A percentile compares a stretch with the other conserved stretches of the same genome.
These are phyloP conservation scores for Carcharodon carcharias DNA, from an alignment of 2,797 vertebrate genomes.

Conservation along the genomic window DNA sequence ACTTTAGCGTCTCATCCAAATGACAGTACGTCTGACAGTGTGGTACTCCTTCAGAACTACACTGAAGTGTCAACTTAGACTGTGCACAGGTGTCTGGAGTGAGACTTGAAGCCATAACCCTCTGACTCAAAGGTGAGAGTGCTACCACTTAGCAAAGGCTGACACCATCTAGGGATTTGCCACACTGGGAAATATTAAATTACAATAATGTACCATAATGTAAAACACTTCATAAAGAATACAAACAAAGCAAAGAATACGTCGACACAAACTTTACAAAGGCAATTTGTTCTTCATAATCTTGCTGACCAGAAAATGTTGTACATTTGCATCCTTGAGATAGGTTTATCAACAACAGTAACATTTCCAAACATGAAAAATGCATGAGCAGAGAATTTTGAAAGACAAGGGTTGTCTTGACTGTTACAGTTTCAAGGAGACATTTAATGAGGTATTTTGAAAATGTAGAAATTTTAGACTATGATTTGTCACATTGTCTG, in stretches of 20 bases:
- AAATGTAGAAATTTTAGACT: not conserved
- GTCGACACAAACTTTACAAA: not conserved
- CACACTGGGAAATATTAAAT: not conserved
- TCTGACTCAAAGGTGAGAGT: not conserved
- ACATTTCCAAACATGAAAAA: not conserved
- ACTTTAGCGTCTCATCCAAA: not conserved
- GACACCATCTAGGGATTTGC: not conserved
- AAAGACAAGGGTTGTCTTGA: not conserved
- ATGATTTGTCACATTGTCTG: not conserved
- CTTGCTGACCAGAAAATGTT: constrained; percentile 13
- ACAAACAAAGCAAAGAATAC: not conserved
- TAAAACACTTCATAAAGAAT: not conserved
- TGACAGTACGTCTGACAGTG: not conserved
- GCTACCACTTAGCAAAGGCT: not conserved
- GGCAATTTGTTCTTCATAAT: not conserved
- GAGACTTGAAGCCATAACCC: not conserved
- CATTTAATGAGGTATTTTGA: not conserved
- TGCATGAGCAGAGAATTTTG: not conserved
- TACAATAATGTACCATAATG: not conserved
- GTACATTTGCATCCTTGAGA: not conserved
- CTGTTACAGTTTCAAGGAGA: not conserved
- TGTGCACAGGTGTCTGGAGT: not conserved
- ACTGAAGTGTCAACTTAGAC: not conserved
- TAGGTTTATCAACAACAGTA: not conserved
- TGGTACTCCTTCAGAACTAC: not conserved